phyloP scores from a whole-genome alignment of 2,797 vertebrate genomes.

The Pseudomugil tenellus region DNA sequence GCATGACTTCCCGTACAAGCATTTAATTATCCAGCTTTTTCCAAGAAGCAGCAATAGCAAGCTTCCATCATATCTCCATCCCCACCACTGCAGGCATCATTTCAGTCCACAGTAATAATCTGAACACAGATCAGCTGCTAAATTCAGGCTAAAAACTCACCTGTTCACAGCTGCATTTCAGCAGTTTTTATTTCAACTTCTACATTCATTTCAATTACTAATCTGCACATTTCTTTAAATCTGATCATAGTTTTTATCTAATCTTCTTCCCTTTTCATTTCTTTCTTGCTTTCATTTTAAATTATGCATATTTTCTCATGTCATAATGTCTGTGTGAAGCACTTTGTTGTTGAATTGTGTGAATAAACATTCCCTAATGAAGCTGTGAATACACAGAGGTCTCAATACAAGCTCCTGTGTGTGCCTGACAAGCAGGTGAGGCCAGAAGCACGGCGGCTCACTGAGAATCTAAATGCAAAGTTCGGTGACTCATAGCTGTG shows the following conservation, averaged over 20 bases:
- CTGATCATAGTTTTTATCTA: no score
- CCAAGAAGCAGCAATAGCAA: neutral
- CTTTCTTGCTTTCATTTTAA: no score
- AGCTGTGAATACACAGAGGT: slow-evolving; percentile 7
- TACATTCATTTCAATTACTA: no score
- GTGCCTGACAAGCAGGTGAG: slow-evolving; percentile 19
- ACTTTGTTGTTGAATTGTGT: no score
- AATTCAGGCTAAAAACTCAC: no score
- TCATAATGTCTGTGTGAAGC: no score
- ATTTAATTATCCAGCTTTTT: neutral
- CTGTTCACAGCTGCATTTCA: no score
- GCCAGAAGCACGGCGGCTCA: slow-evolving; percentile 1
- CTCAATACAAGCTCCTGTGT: slow-evolving; percentile 16
- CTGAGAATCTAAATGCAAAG: slow-evolving; percentile 32
- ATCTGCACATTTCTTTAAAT: no score
- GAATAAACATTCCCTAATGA: neutral
- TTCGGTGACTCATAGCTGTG: slow-evolving; percentile 22
- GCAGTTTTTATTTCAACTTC: no score
- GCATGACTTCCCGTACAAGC: neutral
- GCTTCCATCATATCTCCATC: neutral
- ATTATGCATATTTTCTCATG: no score
- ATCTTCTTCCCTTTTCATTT: no score
- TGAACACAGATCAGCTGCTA: neutral
- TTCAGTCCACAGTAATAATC: slow-evolving; percentile 4
- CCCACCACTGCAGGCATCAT: slow-evolving; percentile 7